Conservation (phyloP, 1,140 invertebrate species). For the Idris sp. region DNA sequence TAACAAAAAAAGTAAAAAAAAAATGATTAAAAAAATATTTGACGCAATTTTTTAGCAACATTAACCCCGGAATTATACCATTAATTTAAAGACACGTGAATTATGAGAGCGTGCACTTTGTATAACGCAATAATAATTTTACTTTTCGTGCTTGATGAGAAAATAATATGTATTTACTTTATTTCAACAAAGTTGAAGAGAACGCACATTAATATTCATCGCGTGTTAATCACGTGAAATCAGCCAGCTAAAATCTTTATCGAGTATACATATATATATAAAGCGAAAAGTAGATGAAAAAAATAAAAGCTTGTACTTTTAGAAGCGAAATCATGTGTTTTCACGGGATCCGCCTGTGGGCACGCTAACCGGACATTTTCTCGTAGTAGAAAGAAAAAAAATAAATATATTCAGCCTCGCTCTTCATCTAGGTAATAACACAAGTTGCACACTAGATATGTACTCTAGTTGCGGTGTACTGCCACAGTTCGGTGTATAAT, state of each 20-base stretch:
- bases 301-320: too few relatives aligned
- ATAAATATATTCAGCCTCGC: background rate
- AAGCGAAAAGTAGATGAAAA: too few relatives aligned
- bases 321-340: constrained; percentile 32
- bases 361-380: constrained; percentile 39
- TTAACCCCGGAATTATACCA: constrained; percentile 32
- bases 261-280: too few relatives aligned
- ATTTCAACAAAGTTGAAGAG: too few relatives aligned
- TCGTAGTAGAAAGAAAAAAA: constrained; percentile 17
- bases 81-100: constrained; percentile 42
- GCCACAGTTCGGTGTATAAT: too few relatives aligned
- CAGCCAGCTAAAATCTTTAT: constrained; percentile 32
- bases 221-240: constrained; percentile 19
- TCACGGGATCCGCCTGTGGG: constrained; percentile 25
- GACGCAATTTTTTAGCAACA: constrained; percentile 20
- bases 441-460: constrained; percentile 10
- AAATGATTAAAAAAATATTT: constrained; percentile 1
- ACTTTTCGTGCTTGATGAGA: constrained; percentile 20
- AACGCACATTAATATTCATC: constrained; percentile 43
- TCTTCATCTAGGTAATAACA: constrained; percentile 41
- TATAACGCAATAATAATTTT: constrained; percentile 38
- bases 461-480: too few relatives aligned
- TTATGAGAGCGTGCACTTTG: constrained; percentile 33
- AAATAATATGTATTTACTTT: constrained; percentile 32
- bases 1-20: too few relatives aligned